Base-by-base conservation (phyloP, 2,888 invertebrate species). In the Germaria angustata region DNA sequence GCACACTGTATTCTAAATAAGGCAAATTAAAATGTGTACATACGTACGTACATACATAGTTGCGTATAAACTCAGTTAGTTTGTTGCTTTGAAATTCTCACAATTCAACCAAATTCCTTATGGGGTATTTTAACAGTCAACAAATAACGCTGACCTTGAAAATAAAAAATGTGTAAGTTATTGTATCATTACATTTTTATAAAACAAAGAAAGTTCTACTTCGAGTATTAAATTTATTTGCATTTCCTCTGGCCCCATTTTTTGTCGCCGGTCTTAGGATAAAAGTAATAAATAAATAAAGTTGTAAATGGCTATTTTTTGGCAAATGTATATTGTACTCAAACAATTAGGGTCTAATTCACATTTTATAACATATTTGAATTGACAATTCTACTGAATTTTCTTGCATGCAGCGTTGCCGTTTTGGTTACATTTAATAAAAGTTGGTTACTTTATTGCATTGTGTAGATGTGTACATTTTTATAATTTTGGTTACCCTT, bases 191-290 rank as follows among this genome's bases (percentile, higher is more conserved):
- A 5, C n/a, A 17, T 22, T 24, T 65, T 34, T 5, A 24, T 53
- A 51, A 39, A 66, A 57, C 39, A 39, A 76, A 46, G 36, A 65
- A 65, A 65, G 65, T 65, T 65, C 24, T 32, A 20, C n/a, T n/a
- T 59, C 49, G 20, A 46, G 49, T 66, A 57, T 44, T 53, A 44
- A 46, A 78, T 69, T 57, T 65, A 71, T 73, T 59, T 72, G 22
- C 57, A 76, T 66, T 71, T 75, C 82, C 82, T 82, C 71, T 82
- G 82, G 79, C 82, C 75, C 79, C 78, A 79, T 79, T 82, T 82
- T 69, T 59, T 76, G 82, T 79, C 82, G 82, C 82, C 82, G 78
- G 75, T 75, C 66, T 65, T 59, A 8, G 68, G 34, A 41, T 28
- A 71, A 55, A 51, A 39, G 55, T 55, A 63, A 71, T 71, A 71